Evolutionary conservation across 1,140 invertebrate genomes (phyloP).

Genomic region (Oryzaephilus surinamensis): DNA sequence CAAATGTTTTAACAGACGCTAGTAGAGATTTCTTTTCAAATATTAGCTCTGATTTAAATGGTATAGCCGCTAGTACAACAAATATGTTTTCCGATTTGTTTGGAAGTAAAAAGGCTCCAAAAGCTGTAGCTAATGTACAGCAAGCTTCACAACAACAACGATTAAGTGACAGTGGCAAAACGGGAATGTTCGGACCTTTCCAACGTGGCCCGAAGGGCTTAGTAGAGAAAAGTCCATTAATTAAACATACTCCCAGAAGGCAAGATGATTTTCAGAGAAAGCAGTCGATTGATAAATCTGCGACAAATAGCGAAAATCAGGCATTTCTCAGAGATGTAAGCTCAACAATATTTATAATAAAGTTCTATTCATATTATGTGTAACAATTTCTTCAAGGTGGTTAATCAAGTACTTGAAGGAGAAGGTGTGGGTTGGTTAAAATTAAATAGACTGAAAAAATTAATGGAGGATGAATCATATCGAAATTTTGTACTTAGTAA

Average conservation of each 20-base stretch:
- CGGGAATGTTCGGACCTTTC: slow-evolving; percentile 60
- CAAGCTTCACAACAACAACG: slow-evolving; percentile 40
- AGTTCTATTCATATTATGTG: too few relatives aligned
- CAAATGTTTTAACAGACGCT: slow-evolving; percentile 38
- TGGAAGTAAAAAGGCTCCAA: slow-evolving; percentile 38
- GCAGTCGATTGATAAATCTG: slow-evolving; percentile 55
- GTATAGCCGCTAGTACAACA: slow-evolving; percentile 77
- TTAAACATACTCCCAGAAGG: slow-evolving; percentile 64
- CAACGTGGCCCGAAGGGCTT: slow-evolving; percentile 68
- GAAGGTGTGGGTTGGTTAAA: slow-evolving; percentile 97
- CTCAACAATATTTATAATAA: too few relatives aligned
- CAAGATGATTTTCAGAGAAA: slow-evolving; percentile 55
- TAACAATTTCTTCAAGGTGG: slow-evolving; percentile 69
- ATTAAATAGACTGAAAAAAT: slow-evolving; percentile 82
- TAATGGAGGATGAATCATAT: slow-evolving; percentile 99
- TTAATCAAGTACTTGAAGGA: slow-evolving; percentile 84
- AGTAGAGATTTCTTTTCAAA: slow-evolving; percentile 79
- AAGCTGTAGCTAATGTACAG: slow-evolving; percentile 13
- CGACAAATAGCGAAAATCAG: slow-evolving; percentile 77
- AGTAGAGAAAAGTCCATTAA: slow-evolving; percentile 82
- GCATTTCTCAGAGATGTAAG: slow-evolving; percentile 78
- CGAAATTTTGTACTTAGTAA: slow-evolving; percentile 91
- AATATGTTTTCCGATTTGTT: slow-evolving; percentile 89
- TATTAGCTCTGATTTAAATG: slow-evolving; percentile 80
- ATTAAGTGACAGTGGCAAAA: slow-evolving; percentile 36